These are phyloP conservation scores for Scaptomyza hsui DNA, from an alignment of 1,140 invertebrate genomes.

Conservation along the genomic window DNA sequence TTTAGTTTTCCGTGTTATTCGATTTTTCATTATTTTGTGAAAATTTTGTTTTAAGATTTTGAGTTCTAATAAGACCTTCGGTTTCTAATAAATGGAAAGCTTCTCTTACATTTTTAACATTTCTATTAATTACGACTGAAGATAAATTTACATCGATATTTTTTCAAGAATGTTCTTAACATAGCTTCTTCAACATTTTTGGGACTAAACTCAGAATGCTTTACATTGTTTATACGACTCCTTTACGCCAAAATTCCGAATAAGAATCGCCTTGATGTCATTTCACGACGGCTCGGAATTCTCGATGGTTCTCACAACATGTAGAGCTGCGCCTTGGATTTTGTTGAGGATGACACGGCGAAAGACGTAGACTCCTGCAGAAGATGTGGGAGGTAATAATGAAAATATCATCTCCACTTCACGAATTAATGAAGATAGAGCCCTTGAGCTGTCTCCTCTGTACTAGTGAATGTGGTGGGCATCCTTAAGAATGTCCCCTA, in stretches of 20 bases:
- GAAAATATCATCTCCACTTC: constrained; percentile 31
- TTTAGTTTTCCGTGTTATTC: constrained; percentile 9
- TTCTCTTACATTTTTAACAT: constrained; percentile 38
- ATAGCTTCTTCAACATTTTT: constrained; percentile 28
- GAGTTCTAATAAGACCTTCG: constrained; percentile 5
- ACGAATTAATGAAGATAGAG: constrained; percentile 42
- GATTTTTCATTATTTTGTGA: constrained; percentile 30
- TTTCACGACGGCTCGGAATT: constrained; percentile 18
- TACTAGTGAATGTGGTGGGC: constrained; percentile 32
- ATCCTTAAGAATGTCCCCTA: constrained; percentile 27
- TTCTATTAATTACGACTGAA: constrained; percentile 29
- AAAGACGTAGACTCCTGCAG: constrained; percentile 13
- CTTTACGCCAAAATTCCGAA: constrained; percentile 33
- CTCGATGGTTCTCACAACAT: constrained; percentile 38
- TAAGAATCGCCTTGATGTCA: constrained; percentile 19
- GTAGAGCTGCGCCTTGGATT: constrained; percentile 36
- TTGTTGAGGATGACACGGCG: constrained; percentile 34
- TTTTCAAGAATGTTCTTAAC: constrained; percentile 35
- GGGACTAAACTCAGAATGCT: constrained; percentile 29
- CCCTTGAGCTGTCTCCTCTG: constrained; percentile 37
- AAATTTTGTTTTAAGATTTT: constrained; percentile 24
- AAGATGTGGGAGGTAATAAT: constrained; percentile 2
- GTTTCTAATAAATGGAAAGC: constrained; percentile 18
- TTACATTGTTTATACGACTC: constrained; percentile 27
- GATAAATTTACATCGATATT: constrained; percentile 36